Conservation (phyloP, 53 echinoderm and acorn worm species). For the Apostichopus leukothele region DNA sequence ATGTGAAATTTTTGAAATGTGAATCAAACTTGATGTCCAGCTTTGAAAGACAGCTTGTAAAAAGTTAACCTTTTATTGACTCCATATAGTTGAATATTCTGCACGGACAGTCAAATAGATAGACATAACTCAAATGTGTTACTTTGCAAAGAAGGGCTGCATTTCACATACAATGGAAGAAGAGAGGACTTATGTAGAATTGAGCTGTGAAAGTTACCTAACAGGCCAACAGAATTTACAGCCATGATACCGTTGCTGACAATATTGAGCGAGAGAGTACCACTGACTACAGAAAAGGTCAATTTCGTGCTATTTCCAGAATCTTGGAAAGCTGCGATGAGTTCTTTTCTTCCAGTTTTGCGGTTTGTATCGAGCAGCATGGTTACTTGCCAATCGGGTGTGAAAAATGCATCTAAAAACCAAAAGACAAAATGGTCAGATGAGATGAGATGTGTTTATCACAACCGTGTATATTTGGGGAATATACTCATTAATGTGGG, state of each 20-base stretch:
- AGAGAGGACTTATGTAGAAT: too few species aligned
- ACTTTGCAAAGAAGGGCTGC: too few species aligned
- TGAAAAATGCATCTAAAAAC: slow-evolving; percentile 19
- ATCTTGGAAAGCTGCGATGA: background rate
- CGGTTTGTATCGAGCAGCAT: background rate
- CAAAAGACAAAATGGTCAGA: background rate
- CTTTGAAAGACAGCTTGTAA: too few species aligned
- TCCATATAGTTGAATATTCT: background rate
- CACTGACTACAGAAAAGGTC: slow-evolving; percentile 12
- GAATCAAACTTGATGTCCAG: too few species aligned
- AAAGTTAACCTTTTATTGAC: background rate
- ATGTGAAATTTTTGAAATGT: too few species aligned
- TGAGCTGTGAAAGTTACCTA: slow-evolving; percentile 1
- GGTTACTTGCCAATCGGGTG: slow-evolving; percentile 9
- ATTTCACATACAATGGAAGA: too few species aligned
- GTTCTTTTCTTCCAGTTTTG: slow-evolving; percentile 8
- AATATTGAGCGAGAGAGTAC: slow-evolving; percentile 16
- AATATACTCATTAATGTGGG: too few species aligned
- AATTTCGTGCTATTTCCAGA: slow-evolving; percentile 33
- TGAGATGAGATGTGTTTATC: too few species aligned
- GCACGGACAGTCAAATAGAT: background rate
- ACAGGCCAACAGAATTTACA: slow-evolving; percentile 17
- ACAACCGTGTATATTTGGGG: too few species aligned
- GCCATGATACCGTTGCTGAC: slow-evolving; percentile 2
- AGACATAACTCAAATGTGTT: too few species aligned